Conservation (phyloP, 2,113 vertebrate species). For the Tragelaphus scriptus region DNA sequence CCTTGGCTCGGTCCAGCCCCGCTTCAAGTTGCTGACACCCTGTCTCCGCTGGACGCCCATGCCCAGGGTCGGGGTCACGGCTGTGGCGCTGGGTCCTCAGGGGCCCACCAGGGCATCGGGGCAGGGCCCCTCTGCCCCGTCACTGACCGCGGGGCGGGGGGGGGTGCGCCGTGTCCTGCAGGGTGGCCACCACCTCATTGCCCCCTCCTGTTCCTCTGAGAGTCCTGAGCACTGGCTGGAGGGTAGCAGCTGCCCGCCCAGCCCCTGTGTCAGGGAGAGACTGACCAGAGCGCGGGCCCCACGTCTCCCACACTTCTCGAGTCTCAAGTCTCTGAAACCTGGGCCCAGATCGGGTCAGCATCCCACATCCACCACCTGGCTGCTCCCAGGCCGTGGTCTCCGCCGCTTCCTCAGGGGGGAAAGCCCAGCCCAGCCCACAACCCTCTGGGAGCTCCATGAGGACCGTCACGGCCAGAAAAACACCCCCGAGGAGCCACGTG, state of each 20-base stretch:
- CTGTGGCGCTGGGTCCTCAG: background rate
- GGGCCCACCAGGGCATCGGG: background rate
- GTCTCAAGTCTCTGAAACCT: background rate
- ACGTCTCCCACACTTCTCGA: background rate
- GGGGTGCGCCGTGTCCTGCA: no score
- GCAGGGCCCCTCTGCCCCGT: background rate
- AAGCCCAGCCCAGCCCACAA: background rate
- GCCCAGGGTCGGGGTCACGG: background rate
- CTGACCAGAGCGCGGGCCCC: fast-evolving
- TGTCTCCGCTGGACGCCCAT: background rate
- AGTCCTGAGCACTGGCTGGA: background rate
- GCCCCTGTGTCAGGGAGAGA: fast-evolving
- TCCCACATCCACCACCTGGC: background rate
- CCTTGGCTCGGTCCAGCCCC: background rate
- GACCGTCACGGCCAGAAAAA: background rate
- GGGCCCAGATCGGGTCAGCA: background rate
- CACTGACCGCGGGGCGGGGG: background rate
- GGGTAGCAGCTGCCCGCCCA: background rate
- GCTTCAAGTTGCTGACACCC: background rate
- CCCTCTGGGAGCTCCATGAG: background rate
- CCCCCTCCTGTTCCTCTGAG: background rate
- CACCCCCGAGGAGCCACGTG: background rate
- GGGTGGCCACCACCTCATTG: background rate
- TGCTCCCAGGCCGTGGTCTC: background rate
- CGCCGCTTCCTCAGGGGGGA: background rate